phyloP scores from a whole-genome alignment of 2,888 invertebrate genomes.

The Nemapogon koenigi region DNA sequence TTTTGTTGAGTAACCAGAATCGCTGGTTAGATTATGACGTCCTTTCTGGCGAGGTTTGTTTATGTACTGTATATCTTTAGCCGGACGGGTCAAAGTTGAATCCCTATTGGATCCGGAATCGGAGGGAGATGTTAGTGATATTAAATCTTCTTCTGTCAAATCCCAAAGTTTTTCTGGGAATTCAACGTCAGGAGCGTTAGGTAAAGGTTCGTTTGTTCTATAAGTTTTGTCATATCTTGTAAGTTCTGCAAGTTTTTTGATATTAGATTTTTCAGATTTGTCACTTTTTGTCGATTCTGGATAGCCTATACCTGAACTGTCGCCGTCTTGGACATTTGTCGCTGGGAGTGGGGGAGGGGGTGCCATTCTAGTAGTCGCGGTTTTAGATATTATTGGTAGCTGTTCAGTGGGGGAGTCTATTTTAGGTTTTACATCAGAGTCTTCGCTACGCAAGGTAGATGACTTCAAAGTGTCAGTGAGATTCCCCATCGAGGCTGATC shows the following conservation, averaged over 20 bases:
- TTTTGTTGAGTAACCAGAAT: constrained; percentile 49
- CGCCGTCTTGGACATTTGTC: constrained; percentile 40
- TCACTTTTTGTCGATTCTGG: constrained; percentile 60
- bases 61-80: constrained; percentile 68
- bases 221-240: constrained; percentile 88
- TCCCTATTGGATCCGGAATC: constrained; percentile 67
- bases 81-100: constrained; percentile 60
- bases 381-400: constrained; percentile 31
- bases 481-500: constrained; percentile 59
- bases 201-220: constrained; percentile 83
- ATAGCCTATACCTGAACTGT: constrained; percentile 58
- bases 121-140: constrained; percentile 58
- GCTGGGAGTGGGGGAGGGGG: constrained; percentile 27
- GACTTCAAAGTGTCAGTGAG: constrained; percentile 56
- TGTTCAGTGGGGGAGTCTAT: constrained; percentile 34
- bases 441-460: constrained; percentile 39
- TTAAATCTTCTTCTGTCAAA: constrained; percentile 70
- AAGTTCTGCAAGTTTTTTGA: constrained; percentile 73
- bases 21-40: constrained; percentile 59
- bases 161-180: constrained; percentile 86
- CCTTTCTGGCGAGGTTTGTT: constrained; percentile 66
- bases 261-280: constrained; percentile 59
- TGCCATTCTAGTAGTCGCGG: constrained; percentile 32
- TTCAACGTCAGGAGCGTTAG: constrained; percentile 74
- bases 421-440: constrained; percentile 40